Conservation (phyloP, 2,888 invertebrate species). For the Hydroisotoma schaefferi region DNA sequence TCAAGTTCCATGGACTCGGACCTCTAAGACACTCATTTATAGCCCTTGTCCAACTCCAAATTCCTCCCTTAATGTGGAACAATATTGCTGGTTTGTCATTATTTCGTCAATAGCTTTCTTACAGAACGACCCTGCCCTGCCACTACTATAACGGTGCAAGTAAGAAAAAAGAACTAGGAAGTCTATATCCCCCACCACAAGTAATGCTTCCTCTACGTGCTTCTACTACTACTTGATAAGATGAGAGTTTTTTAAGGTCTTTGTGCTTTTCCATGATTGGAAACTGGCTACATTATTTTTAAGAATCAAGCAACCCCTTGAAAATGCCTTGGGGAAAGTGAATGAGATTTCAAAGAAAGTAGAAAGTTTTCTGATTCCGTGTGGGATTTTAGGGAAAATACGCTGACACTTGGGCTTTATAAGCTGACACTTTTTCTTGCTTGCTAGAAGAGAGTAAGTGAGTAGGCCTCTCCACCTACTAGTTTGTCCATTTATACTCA, state of each 20-base stretch:
- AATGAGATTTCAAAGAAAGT: not conserved
- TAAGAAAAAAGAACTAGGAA: too few species aligned
- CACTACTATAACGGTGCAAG: too few species aligned
- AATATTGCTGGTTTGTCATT: not conserved
- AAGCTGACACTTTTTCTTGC: constrained; percentile 4
- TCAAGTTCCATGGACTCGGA: not conserved
- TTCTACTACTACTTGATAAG: not conserved
- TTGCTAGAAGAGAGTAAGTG: too few species aligned
- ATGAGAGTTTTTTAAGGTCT: too few species aligned
- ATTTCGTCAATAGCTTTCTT: not conserved
- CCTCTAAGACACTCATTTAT: not conserved
- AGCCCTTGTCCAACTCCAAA: not conserved
- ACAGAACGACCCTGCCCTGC: too few species aligned
- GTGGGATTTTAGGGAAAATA: not conserved
- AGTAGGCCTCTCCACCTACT: not conserved
- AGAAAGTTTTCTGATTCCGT: constrained; percentile 5
- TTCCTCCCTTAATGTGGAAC: not conserved
- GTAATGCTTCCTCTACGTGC: not conserved
- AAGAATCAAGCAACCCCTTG: not conserved
- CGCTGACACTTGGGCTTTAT: constrained; percentile 5
- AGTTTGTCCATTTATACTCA: too few species aligned
- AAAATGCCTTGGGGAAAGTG: not conserved
- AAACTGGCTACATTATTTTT: too few species aligned
- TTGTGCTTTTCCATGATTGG: too few species aligned
- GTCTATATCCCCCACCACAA: not conserved